Conservation (phyloP, 1,140 invertebrate species). For the Myzus persicae region DNA sequence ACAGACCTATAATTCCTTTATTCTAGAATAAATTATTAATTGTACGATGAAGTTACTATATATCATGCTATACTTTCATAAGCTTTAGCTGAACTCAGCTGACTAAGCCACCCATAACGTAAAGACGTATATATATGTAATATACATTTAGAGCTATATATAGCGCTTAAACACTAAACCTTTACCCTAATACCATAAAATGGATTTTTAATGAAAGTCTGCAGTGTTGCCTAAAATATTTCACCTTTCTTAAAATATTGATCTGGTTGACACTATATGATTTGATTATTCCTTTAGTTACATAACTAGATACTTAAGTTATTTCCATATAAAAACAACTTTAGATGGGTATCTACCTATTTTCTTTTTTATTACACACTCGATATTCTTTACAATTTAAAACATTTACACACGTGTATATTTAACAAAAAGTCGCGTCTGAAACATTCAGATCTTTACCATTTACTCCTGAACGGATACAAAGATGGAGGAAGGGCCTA, state of each 20-base stretch:
- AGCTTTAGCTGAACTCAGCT: not conserved
- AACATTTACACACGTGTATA: no score
- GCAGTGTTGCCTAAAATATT: not conserved
- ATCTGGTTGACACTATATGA: not conserved
- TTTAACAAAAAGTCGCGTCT: no score
- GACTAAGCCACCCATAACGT: not conserved
- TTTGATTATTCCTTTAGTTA: not conserved
- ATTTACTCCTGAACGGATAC: no score
- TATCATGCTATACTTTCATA: not conserved
- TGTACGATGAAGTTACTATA: not conserved
- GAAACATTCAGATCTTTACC: no score
- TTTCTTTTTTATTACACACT: not conserved
- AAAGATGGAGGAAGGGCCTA: no score
- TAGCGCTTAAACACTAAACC: not conserved
- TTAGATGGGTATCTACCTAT: not conserved
- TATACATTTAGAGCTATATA: not conserved
- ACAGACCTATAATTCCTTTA: not conserved
- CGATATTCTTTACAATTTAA: no score
- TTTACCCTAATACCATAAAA: constrained; percentile 13
- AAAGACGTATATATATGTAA: constrained; percentile 27
- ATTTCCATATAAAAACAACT: not conserved
- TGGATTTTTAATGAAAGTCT: constrained; percentile 16
- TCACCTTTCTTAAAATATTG: not conserved
- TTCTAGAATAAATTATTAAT: constrained; percentile 18
- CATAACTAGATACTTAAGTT: not conserved